A percentile compares a stretch with the other conserved stretches of the same genome.
Evolutionary conservation across 2,113 vertebrate species (phyloP).

Genomic region (Dasyprocta punctata): DNA sequence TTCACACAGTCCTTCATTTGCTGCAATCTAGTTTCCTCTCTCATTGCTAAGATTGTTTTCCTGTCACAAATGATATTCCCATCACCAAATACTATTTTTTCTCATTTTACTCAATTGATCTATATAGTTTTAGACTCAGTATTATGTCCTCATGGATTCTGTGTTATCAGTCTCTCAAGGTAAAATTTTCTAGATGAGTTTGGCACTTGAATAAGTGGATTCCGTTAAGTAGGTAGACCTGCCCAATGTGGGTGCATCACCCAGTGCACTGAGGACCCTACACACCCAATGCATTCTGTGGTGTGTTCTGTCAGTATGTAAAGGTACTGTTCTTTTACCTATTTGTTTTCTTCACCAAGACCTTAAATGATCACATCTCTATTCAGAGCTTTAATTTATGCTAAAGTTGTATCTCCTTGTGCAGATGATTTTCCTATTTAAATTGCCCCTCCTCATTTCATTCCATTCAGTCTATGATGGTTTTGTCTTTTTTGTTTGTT

Average conservation of each 20-base stretch:
- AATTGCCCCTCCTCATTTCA: neutral
- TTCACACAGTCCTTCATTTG: neutral
- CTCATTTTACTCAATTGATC: neutral
- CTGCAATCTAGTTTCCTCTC: neutral
- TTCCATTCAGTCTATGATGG: neutral
- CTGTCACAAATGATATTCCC: neutral
- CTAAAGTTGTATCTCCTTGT: neutral
- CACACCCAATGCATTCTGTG: neutral
- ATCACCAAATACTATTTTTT: neutral
- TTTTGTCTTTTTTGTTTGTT: neutral
- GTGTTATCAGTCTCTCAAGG: neutral
- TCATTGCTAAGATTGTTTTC: neutral
- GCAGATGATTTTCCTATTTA: neutral
- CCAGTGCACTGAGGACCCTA: neutral
- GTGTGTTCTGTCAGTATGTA: neutral
- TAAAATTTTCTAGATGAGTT: neutral
- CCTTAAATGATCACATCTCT: neutral
- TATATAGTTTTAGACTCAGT: neutral
- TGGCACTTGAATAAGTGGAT: neutral
- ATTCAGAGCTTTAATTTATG: neutral
- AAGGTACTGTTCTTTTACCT: neutral
- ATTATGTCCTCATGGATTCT: neutral
- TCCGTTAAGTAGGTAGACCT: neutral
- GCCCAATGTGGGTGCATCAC: too few relatives aligned
- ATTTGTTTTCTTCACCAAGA: neutral